Evolutionary conservation across 2,888 invertebrate species (phyloP).

Genomic region (Eumerus sabulonum): DNA sequence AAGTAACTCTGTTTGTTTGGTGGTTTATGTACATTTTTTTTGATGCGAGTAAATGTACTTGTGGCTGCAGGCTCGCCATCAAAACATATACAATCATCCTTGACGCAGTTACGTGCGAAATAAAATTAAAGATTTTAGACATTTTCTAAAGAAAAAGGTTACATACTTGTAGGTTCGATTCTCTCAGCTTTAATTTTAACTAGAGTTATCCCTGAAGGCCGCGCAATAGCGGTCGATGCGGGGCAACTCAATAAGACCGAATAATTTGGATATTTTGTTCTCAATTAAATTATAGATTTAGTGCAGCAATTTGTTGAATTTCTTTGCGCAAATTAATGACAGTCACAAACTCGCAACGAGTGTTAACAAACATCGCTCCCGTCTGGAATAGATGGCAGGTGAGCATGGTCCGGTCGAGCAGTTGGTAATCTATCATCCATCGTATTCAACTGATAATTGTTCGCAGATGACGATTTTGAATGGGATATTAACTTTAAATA

Average conservation of each 20-base stretch:
- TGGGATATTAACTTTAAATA: constrained; percentile 17
- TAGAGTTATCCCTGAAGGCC: constrained; percentile 23
- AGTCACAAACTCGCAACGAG: constrained; percentile 19
- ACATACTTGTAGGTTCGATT: background rate
- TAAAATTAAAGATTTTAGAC: too few relatives aligned
- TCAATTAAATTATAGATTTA: constrained; percentile 58
- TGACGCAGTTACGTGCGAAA: too few relatives aligned
- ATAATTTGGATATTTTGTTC: constrained; percentile 39
- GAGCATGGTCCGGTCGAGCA: background rate
- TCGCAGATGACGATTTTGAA: constrained; percentile 6
- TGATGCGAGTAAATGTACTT: too few relatives aligned
- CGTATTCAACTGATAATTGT: background rate
- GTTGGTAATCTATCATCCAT: background rate
- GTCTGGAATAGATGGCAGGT: constrained; percentile 10
- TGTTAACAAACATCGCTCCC: constrained; percentile 8
- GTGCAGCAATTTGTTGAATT: constrained; percentile 58
- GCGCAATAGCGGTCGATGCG: too few relatives aligned
- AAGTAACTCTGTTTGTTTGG: too few relatives aligned
- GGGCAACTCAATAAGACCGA: constrained; percentile 18
- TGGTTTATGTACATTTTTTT: too few relatives aligned
- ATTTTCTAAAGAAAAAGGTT: too few relatives aligned
- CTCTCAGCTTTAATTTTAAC: constrained; percentile 14
- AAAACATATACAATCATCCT: too few relatives aligned
- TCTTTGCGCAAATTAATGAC: constrained; percentile 53
- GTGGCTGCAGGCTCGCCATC: too few relatives aligned